A percentile compares a stretch with the other conserved stretches of the same genome.
Conservation (phyloP, 2,113 vertebrate genomes). For the Eubucco bourcierii region DNA sequence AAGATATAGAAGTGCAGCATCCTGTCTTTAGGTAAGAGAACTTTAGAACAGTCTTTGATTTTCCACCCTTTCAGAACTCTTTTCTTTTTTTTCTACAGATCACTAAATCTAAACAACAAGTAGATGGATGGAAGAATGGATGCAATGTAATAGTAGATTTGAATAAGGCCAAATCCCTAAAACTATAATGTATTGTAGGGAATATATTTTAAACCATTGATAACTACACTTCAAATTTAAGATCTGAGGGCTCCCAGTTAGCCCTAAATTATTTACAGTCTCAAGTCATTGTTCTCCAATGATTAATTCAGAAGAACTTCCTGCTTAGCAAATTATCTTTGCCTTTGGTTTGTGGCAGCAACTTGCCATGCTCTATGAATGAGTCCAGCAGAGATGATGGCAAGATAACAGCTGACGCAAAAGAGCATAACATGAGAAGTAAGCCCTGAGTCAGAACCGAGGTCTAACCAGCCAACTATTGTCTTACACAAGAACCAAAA, state of each 20-base stretch:
- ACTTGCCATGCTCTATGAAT: neutral
- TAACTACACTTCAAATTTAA: neutral
- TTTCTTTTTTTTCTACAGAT: neutral
- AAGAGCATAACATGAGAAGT: neutral
- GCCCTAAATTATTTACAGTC: neutral
- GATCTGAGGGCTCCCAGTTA: neutral
- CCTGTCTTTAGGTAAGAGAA: neutral
- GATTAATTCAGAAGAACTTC: conserved; percentile 41
- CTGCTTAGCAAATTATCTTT: conserved; percentile 4
- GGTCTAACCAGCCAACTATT: neutral
- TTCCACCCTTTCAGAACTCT: neutral
- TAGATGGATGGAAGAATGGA: neutral
- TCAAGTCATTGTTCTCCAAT: neutral
- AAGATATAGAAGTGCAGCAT: neutral
- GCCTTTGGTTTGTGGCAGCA: neutral
- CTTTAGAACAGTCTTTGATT: neutral
- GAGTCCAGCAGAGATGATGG: neutral
- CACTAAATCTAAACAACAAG: neutral
- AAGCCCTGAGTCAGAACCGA: conserved; percentile 2
- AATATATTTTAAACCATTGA: neutral
- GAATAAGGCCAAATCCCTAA: neutral
- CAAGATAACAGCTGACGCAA: conserved; percentile 37
- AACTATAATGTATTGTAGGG: neutral
- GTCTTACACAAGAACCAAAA: neutral
- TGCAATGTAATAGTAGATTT: neutral